Evolutionary conservation across 1,140 invertebrate species (phyloP).

Genomic region (Drosophila azteca): DNA sequence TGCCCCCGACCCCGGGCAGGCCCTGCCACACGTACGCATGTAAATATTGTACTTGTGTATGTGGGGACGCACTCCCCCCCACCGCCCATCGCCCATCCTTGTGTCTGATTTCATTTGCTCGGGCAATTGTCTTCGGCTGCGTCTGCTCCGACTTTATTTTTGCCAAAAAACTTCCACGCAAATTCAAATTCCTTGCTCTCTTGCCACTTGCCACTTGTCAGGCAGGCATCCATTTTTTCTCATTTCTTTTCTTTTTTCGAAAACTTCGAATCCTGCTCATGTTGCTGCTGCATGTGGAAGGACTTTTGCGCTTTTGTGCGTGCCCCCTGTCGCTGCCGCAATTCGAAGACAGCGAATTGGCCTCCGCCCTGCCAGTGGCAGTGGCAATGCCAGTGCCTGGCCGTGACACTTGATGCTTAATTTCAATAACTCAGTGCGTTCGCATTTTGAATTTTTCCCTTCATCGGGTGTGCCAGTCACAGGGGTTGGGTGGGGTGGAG

Average conservation of each 20-base stretch:
- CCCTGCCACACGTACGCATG: constrained; percentile 74
- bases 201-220: constrained; percentile 80
- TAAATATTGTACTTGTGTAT: constrained; percentile 76
- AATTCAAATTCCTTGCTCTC: constrained; percentile 67
- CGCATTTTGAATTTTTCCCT: constrained; percentile 54
- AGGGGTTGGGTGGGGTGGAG: constrained; percentile 37
- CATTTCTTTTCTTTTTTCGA: constrained; percentile 13
- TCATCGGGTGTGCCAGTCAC: background rate
- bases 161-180: constrained; percentile 49
- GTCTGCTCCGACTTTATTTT: constrained; percentile 73
- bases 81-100: constrained; percentile 11
- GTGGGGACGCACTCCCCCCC: constrained; percentile 6
- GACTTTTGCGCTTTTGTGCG: constrained; percentile 74
- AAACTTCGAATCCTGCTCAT: background rate
- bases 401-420: constrained; percentile 76
- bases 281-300: constrained; percentile 49
- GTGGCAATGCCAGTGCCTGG: constrained; percentile 30
- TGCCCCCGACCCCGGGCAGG: constrained; percentile 5
- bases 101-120: constrained; percentile 78
- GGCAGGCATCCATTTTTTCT: constrained; percentile 66
- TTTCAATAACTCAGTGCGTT: constrained; percentile 73
- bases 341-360: constrained; percentile 59
- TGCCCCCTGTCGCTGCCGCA: constrained; percentile 31
- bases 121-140: constrained; percentile 72
- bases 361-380: constrained; percentile 23